Evolutionary conservation across 2,113 vertebrate genomes (phyloP).

Genomic region (Dermatemys mawii): DNA sequence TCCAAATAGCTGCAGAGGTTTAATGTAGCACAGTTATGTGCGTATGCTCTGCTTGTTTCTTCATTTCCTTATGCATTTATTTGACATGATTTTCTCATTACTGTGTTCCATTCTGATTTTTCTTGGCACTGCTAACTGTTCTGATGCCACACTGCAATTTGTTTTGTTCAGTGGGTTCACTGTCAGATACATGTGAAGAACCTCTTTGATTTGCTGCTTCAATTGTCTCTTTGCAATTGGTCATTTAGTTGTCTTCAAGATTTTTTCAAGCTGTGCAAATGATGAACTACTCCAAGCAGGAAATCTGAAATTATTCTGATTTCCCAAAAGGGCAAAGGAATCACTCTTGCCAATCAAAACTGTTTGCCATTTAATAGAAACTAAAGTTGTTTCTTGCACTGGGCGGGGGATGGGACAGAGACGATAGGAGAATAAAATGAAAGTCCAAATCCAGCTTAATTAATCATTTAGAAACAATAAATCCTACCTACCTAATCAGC

Average conservation of each 20-base stretch:
- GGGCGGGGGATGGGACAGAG: slow-evolving; percentile 3
- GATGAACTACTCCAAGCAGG: neutral
- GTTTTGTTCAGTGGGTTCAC: neutral
- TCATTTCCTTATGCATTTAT: neutral
- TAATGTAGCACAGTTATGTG: neutral
- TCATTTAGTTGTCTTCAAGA: slow-evolving; percentile 36
- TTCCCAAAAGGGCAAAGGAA: slow-evolving; percentile 39
- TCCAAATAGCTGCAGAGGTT: neutral
- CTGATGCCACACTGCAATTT: neutral
- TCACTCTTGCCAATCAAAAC: slow-evolving; percentile 2
- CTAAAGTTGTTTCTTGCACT: slow-evolving; percentile 25
- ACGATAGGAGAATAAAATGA: slow-evolving; percentile 15
- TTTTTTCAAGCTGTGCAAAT: slow-evolving; percentile 25
- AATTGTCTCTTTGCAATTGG: neutral
- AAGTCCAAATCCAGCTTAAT: slow-evolving; percentile 43
- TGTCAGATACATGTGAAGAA: neutral
- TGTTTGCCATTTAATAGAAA: slow-evolving; percentile 32
- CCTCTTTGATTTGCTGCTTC: slow-evolving; percentile 30
- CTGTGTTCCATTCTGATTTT: neutral
- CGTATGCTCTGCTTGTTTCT: neutral
- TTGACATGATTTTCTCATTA: neutral
- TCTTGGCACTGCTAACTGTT: neutral
- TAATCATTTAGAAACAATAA: slow-evolving; percentile 46
- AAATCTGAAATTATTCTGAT: neutral
- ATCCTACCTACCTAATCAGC: slow-evolving; percentile 48